Percentiles rank a stretch among this genome's conserved stretches.
phyloP scores from a whole-genome alignment of 2,113 vertebrate genomes.

The Mesitornis unicolor region DNA sequence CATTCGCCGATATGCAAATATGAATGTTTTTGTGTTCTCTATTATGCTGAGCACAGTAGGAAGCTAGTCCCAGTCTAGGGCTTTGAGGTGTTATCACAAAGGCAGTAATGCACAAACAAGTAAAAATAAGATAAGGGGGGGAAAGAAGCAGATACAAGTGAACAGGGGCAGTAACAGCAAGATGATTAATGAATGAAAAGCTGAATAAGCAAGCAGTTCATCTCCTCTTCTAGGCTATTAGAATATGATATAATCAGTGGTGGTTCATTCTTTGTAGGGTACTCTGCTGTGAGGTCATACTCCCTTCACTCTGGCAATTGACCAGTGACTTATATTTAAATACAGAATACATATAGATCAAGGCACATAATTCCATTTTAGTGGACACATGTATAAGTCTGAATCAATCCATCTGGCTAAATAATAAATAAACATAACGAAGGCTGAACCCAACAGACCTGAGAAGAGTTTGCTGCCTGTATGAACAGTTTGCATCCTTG shows the following conservation, averaged over 20 bases:
- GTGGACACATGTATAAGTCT: background rate
- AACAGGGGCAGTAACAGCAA: background rate
- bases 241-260: background rate
- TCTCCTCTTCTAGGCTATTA: background rate
- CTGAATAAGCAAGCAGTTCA: background rate
- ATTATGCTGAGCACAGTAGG: background rate
- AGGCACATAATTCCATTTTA: background rate
- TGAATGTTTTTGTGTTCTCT: background rate
- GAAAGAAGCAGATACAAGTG: background rate
- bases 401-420: background rate
- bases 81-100: background rate
- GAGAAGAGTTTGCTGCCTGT: background rate
- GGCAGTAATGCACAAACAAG: background rate
- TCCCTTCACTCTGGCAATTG: background rate
- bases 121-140: background rate
- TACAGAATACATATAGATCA: background rate
- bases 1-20: background rate
- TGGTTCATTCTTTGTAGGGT: background rate
- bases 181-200: background rate
- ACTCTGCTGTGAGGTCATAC: background rate
- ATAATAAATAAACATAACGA: slow-evolving; percentile 1
- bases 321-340: background rate
- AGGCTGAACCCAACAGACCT: background rate
- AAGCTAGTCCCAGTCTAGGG: background rate
- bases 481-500: background rate